Evolutionary conservation across 1,140 invertebrate species (phyloP).

Genomic region (Drosophila subobscura): DNA sequence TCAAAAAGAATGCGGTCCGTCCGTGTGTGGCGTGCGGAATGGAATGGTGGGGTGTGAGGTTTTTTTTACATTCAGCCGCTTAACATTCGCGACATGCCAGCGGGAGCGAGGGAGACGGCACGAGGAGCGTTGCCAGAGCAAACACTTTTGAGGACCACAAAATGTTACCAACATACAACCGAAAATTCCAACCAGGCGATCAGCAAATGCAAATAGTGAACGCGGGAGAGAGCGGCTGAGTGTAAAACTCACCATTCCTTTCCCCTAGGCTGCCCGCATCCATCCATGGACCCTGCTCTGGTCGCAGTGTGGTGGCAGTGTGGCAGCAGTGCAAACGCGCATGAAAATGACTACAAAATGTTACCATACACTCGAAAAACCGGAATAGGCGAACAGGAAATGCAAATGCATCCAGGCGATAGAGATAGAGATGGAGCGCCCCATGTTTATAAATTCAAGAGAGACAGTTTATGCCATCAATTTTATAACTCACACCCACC

Average conservation of each 20-base stretch:
- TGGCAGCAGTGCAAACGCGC: constrained; percentile 19
- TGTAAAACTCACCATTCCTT: too few relatives aligned
- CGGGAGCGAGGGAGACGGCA: constrained; percentile 38
- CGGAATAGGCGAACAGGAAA: constrained; percentile 44
- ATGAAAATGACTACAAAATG: constrained; percentile 43
- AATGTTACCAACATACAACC: constrained; percentile 81
- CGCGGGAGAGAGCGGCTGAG: neutral
- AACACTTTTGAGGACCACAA: constrained; percentile 50
- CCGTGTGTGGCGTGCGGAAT: constrained; percentile 21
- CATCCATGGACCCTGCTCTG: too few relatives aligned
- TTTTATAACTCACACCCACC: constrained; percentile 79
- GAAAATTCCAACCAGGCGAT: constrained; percentile 60
- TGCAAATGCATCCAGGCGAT: constrained; percentile 8
- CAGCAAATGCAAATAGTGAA: constrained; percentile 31
- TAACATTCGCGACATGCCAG: constrained; percentile 35
- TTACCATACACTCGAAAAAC: constrained; percentile 57
- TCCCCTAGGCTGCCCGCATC: too few relatives aligned
- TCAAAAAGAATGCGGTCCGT: neutral
- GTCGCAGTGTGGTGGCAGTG: neutral
- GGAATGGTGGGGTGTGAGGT: constrained; percentile 13
- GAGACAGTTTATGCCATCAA: constrained; percentile 81
- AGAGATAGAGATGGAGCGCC: neutral
- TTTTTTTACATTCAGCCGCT: constrained; percentile 36
- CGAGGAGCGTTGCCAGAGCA: constrained; percentile 66
- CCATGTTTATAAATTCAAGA: constrained; percentile 71